These are phyloP conservation scores for Eupithecia vulgata DNA, from an alignment of 2,888 invertebrate species.

Conservation along the genomic window DNA sequence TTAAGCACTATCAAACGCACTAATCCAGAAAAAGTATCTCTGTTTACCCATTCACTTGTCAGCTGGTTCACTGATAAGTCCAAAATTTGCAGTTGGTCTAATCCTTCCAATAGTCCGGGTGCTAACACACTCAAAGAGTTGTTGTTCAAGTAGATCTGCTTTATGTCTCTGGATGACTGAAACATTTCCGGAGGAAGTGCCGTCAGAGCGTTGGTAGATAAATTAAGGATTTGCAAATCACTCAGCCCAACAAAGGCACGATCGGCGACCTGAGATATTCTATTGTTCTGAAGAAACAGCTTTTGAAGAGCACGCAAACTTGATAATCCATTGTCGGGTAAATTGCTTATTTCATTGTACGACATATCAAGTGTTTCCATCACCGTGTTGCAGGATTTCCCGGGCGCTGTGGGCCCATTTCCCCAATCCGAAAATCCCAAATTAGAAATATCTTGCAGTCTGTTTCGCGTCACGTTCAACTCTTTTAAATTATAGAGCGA, in stretches of 20 bases:
- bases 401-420: constrained; percentile 86
- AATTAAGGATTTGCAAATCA: constrained; percentile 88
- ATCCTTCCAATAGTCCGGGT: constrained; percentile 88
- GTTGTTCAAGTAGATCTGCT: constrained; percentile 89
- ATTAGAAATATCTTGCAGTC: constrained; percentile 90
- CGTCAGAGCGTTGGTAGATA: constrained; percentile 91
- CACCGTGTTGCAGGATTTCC: constrained; percentile 88
- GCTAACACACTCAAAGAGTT: constrained; percentile 90
- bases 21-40: constrained; percentile 90
- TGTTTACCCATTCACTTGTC: constrained; percentile 90
- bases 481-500: constrained; percentile 87
- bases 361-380: constrained; percentile 89
- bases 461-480: constrained; percentile 90
- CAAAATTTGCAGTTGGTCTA: constrained; percentile 89
- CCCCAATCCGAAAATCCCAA: constrained; percentile 90
- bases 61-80: constrained; percentile 90
- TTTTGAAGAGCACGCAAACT: constrained; percentile 87
- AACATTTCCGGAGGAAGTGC: constrained; percentile 92
- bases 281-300: constrained; percentile 90
- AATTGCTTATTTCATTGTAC: constrained; percentile 87
- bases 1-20: constrained; percentile 90
- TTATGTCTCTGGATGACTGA: constrained; percentile 87
- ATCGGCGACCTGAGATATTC: constrained; percentile 89
- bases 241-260: constrained; percentile 89
- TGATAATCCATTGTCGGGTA: constrained; percentile 89